Conservation (phyloP, 2,113 vertebrate genomes). For the Passer montanus region DNA sequence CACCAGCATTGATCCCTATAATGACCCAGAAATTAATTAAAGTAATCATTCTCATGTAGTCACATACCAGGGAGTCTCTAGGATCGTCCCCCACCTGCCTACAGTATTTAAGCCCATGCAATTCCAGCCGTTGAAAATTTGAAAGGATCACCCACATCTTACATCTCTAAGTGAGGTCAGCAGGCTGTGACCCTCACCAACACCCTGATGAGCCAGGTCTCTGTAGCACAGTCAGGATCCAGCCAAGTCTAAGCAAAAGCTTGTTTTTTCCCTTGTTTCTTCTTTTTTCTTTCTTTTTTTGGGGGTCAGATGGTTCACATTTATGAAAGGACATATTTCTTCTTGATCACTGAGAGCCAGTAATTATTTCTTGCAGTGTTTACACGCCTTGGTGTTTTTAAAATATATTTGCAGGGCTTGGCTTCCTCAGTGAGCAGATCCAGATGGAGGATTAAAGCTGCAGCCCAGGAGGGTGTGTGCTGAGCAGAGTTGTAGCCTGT, state of each 20-base stretch:
- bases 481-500: neutral
- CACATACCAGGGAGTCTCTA: neutral
- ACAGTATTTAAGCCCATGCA: neutral
- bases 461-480: neutral
- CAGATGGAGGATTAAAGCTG: neutral
- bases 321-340: neutral
- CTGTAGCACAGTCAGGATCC: neutral
- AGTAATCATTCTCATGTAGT: neutral
- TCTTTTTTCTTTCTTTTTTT: neutral
- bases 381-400: neutral
- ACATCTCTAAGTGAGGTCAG: neutral
- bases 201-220: neutral
- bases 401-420: neutral
- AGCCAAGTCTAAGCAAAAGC: neutral
- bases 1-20: neutral
- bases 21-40: slow-evolving; percentile 52
- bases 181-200: neutral
- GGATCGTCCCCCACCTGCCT: neutral
- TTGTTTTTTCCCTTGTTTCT: neutral
- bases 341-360: neutral
- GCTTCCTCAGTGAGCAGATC: neutral
- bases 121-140: neutral
- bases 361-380: neutral
- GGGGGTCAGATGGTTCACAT: neutral
- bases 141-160: neutral